These are phyloP conservation scores for Festucalex cinctus DNA, from an alignment of 2,113 vertebrate genomes.

Conservation along the genomic window DNA sequence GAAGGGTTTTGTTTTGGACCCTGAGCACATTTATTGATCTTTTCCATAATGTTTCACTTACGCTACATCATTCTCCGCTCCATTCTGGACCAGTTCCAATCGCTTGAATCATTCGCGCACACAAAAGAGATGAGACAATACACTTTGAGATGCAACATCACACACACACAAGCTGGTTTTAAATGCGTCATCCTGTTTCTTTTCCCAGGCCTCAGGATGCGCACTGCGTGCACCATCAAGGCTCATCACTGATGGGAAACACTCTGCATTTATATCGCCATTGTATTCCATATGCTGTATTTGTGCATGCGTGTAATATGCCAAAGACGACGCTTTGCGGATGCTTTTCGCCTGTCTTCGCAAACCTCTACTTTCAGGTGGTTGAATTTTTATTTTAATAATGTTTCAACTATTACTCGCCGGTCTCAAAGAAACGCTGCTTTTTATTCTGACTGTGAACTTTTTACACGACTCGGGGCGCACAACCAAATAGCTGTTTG, in stretches of 20 bases:
- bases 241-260: slow-evolving; percentile 24
- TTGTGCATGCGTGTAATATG: slow-evolving; percentile 34
- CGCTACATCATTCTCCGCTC: background rate
- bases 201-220: slow-evolving; percentile 15
- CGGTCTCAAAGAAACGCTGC: slow-evolving; percentile 4
- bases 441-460: background rate
- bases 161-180: background rate
- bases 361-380: slow-evolving; percentile 1
- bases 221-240: background rate
- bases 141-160: background rate
- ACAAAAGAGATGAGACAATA: background rate
- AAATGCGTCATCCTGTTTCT: slow-evolving; percentile 10
- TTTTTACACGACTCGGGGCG: slow-evolving; percentile 11
- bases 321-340: slow-evolving; percentile 14
- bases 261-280: background rate
- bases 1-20: background rate
- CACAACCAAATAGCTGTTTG: slow-evolving; percentile 8
- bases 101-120: background rate
- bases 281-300: slow-evolving; percentile 13
- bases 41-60: slow-evolving; percentile 1
- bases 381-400: background rate
- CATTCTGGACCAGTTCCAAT: slow-evolving; percentile 1
- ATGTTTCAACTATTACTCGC: background rate
- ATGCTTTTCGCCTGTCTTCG: background rate
- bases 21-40: slow-evolving; percentile 1